Base-by-base conservation (phyloP, 2,888 invertebrate genomes). In the Hemicrepidius hirtus region DNA sequence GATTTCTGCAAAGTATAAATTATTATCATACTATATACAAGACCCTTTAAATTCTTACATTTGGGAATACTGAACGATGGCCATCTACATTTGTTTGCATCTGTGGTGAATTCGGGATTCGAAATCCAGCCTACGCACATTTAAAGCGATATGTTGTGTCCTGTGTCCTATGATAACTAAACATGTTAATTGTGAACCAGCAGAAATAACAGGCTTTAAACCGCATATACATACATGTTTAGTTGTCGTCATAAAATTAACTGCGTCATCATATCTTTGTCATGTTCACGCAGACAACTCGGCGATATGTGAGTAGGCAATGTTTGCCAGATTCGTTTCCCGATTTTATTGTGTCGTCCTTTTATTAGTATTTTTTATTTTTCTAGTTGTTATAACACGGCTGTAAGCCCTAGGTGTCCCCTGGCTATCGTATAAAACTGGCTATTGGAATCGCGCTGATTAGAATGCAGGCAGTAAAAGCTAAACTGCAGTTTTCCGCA, bases 301-400 rank as follows among this genome's bases (percentile, higher is more conserved):
- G 85, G 85, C 85, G 80, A 84, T 85, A 85, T 84, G 85, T 86
- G 85, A 85, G 85, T 85, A 85, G 84, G 85, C 82, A 80, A 82
- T 83, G 80, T 78, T 81, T 80, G 80, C 78, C 79, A 80, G 77
- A 80, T 80, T 81, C 79, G 81, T 82, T 80, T 81, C 81, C 82
- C 80, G 79, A 82, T 81, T 79, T 77, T 77, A 77, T 79, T 79
- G 75, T 80, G 71, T 67, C 76, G 75, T 73, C 70, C 68, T 63
- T 72, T 72, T 75, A 70, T 73, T 68, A 74, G 60, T 75, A 62
- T 70, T 76, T 35, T 55, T 71, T 40, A 60, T 28, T 69, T 70
- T 32, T 60, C 65, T 75, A 41, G 59, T 62, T 74, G 44, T 66
- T 74, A 46, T 49, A 75, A 66, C 60, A 70, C 69, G 75, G 76